Percentiles rank a stretch among this genome's conserved stretches.
Evolutionary conservation across 2,888 invertebrate genomes (phyloP).

Genomic region (Leptinotarsa tumamoca): DNA sequence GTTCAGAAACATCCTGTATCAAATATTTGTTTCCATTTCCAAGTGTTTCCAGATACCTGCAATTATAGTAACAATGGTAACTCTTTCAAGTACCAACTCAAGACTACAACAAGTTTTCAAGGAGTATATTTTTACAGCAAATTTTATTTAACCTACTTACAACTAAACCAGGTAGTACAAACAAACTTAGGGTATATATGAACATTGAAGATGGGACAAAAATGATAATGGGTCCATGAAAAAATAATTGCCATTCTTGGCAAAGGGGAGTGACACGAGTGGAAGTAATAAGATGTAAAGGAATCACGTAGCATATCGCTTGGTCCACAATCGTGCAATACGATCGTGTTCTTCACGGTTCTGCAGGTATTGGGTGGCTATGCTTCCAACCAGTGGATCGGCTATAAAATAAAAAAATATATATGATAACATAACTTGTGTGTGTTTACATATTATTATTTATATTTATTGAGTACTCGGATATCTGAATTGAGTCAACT

Average conservation of each 20-base stretch:
- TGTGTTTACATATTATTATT: too few species aligned
- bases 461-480: too few species aligned
- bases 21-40: not conserved
- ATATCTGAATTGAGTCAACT: too few species aligned
- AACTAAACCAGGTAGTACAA: conserved; percentile 48
- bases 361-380: conserved; percentile 97
- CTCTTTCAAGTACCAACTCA: conserved; percentile 20
- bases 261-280: conserved; percentile 62
- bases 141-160: conserved; percentile 52
- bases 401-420: conserved; percentile 71
- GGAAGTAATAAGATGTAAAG: conserved; percentile 58
- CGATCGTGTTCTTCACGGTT: conserved; percentile 98
- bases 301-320: conserved; percentile 94
- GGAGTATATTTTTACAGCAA: conserved; percentile 54
- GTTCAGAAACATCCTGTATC: not conserved
- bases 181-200: conserved; percentile 51
- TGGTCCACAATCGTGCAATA: conserved; percentile 98
- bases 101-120: conserved; percentile 44
- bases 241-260: conserved; percentile 61
- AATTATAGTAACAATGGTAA: not conserved
- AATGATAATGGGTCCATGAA: conserved; percentile 52
- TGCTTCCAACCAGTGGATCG: conserved; percentile 97
- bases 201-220: conserved; percentile 50
- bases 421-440: not conserved
- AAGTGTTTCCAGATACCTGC: not conserved